Evolutionary conservation across 2,113 vertebrate species (phyloP), one percentile per base, ranked within the genome.

Genomic region (Craseonycteris thonglongyai): DNA sequence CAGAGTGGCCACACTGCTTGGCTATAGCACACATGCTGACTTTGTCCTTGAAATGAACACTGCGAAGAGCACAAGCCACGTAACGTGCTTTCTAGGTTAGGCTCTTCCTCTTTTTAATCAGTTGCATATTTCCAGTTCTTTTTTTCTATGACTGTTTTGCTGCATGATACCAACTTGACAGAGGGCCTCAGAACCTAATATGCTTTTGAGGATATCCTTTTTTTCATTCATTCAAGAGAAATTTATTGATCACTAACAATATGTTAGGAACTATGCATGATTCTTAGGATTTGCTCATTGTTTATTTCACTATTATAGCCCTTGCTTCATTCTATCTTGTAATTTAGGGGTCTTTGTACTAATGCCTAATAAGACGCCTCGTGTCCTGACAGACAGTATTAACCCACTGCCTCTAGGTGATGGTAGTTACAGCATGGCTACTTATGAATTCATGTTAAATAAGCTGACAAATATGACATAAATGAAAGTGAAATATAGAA

Each of bases 21-120:
- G 99, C 80, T 99, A 99, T 78, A 98, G 95, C 86, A 99, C 98
- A 79, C 99, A 99, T 66, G 99, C 99, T 40, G 98, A 99, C 97
- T 99, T 99, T 97, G 99, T 99, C 76, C 98, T 99, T 95, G 99
- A 99, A 96, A 96, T 99, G 95, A 99, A 99, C 98, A 99, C 99
- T 96, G 99, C 99, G 2, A 99, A 99, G 98, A 99, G 98, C 92
- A 98, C 99, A 9, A 98, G 98, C 90, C 99, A 95, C 0, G 99
- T 99, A 61, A 98, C 98, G 47, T 74, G 96, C 38, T 99, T 99
- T 97, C 98, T 99, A 95, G 99, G 99, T 99, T 97, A 86, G 98
- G 96, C 90, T 88, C 66, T 93, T 93, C 69, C 69, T 96, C 90
- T 84, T 80, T 72, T 38, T 18, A 13, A 42, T 88, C 47, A 65